Base-by-base conservation (phyloP, 35 echinoderm and acorn worm genomes). In the Apostichopus japonicus region DNA sequence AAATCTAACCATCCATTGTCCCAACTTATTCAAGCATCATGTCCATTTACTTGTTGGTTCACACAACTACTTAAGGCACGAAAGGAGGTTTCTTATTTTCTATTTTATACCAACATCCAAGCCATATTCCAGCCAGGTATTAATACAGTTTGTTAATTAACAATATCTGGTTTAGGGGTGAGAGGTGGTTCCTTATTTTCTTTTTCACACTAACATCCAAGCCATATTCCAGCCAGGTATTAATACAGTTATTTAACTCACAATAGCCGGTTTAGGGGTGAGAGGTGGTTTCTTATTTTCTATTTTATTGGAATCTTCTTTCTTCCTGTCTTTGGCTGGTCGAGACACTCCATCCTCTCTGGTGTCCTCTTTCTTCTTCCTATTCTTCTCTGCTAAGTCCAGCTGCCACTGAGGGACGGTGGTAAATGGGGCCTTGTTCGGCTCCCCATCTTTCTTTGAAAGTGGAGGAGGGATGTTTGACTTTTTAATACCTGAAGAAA, bases 381-480 rank as follows among this genome's bases (percentile, higher is more conserved):
- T 91, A 14, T 91, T 91, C n/a, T 79, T 77, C 71, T 76, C 72
- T 21, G 90, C 90, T 15, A 91, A 54, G 9, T 91, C 54, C 76
- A 78, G n/a, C 90, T 91, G 90, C 90, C 90, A 91, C 90, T 91
- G 71, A 24, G 90, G 90, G 8, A 91, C 72, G 5, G 72, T 91
- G 2, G 72, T 91, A 67, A 79, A 79, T 8, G 86, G 86, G 55
- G 72, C 5, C 71, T 77, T 77, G 8, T 55, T 90, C 9, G 27
- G 25, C 10, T 67, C 16, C 24, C 19, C 54, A 84, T 89, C 86
- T 53, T 91, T 91, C 76, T 91, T 91, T 79, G 90, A 52, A 8
- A 91, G 52, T 53, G 90, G 13, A 78, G 90, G 90, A 25, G 90
- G 90, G 44, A 91, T 53, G 23, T 79, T 72, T 7, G 90, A 24